Base-by-base conservation (phyloP, 2,797 vertebrate genomes). In the Sphaeramia orbicularis region DNA sequence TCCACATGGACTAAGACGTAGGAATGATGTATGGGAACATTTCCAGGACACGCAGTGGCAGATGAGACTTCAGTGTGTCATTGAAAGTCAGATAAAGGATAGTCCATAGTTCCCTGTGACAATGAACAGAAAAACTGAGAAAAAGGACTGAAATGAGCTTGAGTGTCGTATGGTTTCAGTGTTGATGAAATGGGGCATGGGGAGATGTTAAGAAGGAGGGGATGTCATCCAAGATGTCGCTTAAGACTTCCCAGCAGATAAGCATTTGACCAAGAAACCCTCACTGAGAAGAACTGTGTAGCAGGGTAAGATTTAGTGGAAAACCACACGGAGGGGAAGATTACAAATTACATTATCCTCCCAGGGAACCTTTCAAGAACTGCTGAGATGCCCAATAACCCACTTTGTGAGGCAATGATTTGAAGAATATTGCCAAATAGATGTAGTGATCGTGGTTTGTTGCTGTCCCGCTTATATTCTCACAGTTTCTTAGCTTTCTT, bases 291-390 rank as follows among this genome's bases (percentile, higher is more conserved):
- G 45, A 56, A 56, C 38, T 6, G 7, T 63, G 51, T 62, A 1
- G 7, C 50, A 56, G 42, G 42, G 66, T 54, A 54, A 1, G 3
- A 65, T 70, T 75, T 47, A 56, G 44, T 49, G 50, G 36, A 56
- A 68, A 71, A 64, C 15, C 0, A 3, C 66, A 58, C 65, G 74
- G 63, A 63, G 67, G 58, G 70, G 49, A 73, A 35, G 49, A 70
- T 67, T 61, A 61, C 38, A 65, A 44, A 78, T 50, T 63, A 76
- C 55, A 73, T 76, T 84, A 76, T 78, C 75, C 38, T 42, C 47
- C 44, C 35, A 57, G 65, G 68, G 42, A 67, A 65, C 24, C 55
- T 64, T 71, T 77, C 47, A 65, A 53, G 38, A 65, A 49, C 49
- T 44, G 60, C 81, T 59, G 60, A 61, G 51, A 27, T n/a, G 18